phyloP scores from a whole-genome alignment of 2,113 vertebrate species.

The Actenoides hombroni region DNA sequence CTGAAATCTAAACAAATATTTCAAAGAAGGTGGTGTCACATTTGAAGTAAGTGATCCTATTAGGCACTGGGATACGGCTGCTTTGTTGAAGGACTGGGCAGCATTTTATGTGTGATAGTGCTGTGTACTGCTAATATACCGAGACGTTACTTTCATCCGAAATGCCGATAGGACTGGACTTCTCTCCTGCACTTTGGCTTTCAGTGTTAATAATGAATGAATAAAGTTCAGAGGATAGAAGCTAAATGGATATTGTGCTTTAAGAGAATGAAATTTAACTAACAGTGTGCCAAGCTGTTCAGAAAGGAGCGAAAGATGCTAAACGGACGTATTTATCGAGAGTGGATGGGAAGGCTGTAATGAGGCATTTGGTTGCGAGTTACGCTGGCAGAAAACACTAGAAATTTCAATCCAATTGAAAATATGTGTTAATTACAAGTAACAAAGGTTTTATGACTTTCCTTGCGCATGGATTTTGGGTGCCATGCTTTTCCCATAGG shows the following conservation, averaged over 20 bases:
- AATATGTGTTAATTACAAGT: background rate
- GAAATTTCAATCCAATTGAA: background rate
- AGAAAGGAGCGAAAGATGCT: background rate
- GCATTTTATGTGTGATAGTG: slow-evolving; percentile 67
- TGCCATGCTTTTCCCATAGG: background rate
- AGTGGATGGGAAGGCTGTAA: background rate
- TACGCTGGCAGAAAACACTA: background rate
- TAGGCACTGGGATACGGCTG: slow-evolving; percentile 61
- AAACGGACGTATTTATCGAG: background rate
- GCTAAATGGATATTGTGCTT: slow-evolving; percentile 71
- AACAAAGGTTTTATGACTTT: background rate
- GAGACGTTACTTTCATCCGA: slow-evolving; percentile 74
- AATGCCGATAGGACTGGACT: slow-evolving; percentile 69
- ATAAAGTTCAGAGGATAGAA: slow-evolving; percentile 71
- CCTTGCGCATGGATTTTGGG: background rate
- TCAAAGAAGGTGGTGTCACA: slow-evolving; percentile 78
- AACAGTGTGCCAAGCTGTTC: slow-evolving; percentile 30
- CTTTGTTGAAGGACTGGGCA: slow-evolving; percentile 70
- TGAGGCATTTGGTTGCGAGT: background rate
- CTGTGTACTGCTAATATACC: slow-evolving; percentile 68
- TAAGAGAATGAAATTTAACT: slow-evolving; percentile 70
- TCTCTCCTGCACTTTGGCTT: slow-evolving; percentile 74
- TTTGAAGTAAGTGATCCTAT: slow-evolving; percentile 80
- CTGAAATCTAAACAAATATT: slow-evolving; percentile 79
- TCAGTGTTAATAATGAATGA: slow-evolving; percentile 78